Percentiles rank a stretch among this genome's conserved stretches.
phyloP scores from a whole-genome alignment of 2,113 vertebrate genomes.

The Periophthalmodon schlosseri region DNA sequence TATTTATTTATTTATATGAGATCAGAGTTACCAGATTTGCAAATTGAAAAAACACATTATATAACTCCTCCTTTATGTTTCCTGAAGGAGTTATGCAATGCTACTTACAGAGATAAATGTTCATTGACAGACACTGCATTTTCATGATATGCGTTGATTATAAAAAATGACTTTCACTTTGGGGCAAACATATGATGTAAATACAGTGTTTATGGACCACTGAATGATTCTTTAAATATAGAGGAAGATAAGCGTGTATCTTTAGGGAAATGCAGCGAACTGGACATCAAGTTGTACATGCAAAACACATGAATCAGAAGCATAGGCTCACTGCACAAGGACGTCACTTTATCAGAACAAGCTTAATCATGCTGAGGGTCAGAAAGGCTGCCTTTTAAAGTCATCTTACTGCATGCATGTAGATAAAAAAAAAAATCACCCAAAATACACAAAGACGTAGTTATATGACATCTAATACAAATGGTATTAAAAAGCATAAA shows the following conservation, averaged over 20 bases:
- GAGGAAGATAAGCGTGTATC: constrained; percentile 21
- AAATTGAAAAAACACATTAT: background rate
- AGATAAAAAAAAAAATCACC: no score
- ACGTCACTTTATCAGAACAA: constrained; percentile 21
- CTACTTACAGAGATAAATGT: constrained; percentile 13
- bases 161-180: background rate
- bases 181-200: background rate
- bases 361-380: background rate
- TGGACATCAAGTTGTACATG: constrained; percentile 23
- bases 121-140: constrained; percentile 4
- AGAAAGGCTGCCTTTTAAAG: no score
- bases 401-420: no score
- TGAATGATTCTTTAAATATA: background rate
- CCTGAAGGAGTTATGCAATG: background rate
- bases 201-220: constrained; percentile 1
- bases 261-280: constrained; percentile 11
- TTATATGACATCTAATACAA: no score
- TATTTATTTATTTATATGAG: no score
- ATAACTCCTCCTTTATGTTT: background rate
- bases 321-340: constrained; percentile 1
- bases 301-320: constrained; percentile 16
- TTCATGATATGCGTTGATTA: background rate
- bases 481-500: no score
- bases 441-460: no score
- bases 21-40: background rate